phyloP scores from a whole-genome alignment of 2,888 invertebrate species.

The Clitarchus hookeri region DNA sequence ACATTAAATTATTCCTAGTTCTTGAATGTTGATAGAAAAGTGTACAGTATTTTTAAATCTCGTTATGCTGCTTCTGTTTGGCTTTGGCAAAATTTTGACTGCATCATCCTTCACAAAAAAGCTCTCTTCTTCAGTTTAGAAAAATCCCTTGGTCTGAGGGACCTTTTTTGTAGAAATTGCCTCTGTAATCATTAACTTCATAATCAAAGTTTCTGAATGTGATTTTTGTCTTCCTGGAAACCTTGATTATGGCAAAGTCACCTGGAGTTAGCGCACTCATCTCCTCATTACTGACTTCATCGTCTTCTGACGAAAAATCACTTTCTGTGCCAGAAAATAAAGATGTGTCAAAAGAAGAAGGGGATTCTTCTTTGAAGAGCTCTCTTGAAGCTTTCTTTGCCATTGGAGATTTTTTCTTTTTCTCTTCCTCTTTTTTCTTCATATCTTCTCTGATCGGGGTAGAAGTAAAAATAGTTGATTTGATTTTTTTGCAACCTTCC shows the following conservation, averaged over 20 bases:
- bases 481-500: not conserved
- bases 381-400: not conserved
- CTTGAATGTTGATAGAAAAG: not conserved
- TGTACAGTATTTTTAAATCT: not conserved
- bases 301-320: not conserved
- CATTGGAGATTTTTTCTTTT: conserved; percentile 1
- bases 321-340: not conserved
- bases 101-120: not conserved
- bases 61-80: not conserved
- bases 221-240: not conserved
- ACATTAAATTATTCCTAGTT: not conserved
- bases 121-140: not conserved
- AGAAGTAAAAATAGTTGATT: not conserved
- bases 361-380: not conserved
- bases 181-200: not conserved
- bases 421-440: not conserved
- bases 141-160: conserved; percentile 1
- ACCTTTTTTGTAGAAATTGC: not conserved
- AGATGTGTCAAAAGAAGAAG: not conserved
- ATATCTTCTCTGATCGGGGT: not conserved
- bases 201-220: not conserved
- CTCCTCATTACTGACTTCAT: not conserved
- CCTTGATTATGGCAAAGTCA: not conserved
- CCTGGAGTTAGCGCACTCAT: not conserved
- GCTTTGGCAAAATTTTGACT: not conserved